Conservation (phyloP, 2,113 vertebrate genomes). For the Macrotis lagotis region DNA sequence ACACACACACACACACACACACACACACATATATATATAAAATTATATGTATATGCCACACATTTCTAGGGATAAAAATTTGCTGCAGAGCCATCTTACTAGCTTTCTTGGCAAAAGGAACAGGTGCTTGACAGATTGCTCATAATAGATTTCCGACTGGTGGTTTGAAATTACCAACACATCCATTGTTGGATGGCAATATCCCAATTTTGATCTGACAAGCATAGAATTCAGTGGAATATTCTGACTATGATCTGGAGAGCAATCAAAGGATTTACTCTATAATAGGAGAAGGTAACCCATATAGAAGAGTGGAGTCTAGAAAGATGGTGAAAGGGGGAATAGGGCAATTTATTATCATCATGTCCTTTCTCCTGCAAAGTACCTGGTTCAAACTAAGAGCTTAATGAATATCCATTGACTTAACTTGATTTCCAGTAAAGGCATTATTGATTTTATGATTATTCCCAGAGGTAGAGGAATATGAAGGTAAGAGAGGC, state of each 20-base stretch:
- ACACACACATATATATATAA: too few relatives aligned
- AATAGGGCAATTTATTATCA: not conserved
- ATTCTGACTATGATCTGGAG: not conserved
- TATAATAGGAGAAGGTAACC: not conserved
- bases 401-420: not conserved
- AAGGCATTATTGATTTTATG: too few relatives aligned
- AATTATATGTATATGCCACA: too few relatives aligned
- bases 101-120: too few relatives aligned
- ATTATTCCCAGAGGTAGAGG: not conserved
- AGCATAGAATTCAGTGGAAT: not conserved
- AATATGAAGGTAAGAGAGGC: too few relatives aligned
- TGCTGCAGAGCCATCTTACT: too few relatives aligned
- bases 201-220: not conserved
- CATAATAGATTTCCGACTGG: too few relatives aligned
- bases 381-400: not conserved
- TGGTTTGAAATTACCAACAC: not conserved
- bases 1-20: too few relatives aligned
- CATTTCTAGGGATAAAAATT: too few relatives aligned
- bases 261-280: not conserved
- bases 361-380: not conserved
- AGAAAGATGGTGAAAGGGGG: not conserved
- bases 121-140: too few relatives aligned
- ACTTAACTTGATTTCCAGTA: not conserved
- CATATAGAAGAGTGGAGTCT: not conserved
- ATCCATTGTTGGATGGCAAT: not conserved